A percentile compares a stretch with the other conserved stretches of the same genome.
phyloP scores from a whole-genome alignment of 2,797 vertebrate species.

The Ceryle rudis region DNA sequence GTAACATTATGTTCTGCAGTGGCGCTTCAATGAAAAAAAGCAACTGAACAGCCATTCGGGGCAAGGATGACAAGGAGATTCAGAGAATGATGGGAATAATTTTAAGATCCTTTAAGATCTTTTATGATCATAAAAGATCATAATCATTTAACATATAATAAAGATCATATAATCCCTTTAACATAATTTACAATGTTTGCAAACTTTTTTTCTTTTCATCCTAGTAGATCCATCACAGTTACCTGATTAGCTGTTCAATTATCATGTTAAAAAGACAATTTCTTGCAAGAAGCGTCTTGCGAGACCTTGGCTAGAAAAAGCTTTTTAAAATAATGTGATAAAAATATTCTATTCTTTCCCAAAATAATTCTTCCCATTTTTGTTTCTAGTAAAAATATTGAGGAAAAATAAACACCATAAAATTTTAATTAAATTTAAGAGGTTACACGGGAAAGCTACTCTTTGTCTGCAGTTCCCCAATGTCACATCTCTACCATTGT shows the following conservation, averaged over 20 bases:
- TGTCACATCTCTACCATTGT: neutral
- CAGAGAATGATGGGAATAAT: neutral
- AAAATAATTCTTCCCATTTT: neutral
- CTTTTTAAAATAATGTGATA: neutral
- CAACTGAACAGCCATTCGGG: neutral
- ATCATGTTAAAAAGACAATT: neutral
- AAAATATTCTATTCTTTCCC: neutral
- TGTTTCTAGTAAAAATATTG: neutral
- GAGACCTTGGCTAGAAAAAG: neutral
- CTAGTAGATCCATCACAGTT: neutral
- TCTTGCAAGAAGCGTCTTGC: neutral
- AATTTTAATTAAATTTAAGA: neutral
- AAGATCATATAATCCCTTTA: no score
- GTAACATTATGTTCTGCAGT: neutral
- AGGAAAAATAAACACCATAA: neutral
- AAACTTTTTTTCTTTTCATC: neutral
- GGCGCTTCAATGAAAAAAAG: neutral
- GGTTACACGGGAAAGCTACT: neutral
- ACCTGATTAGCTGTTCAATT: conserved; percentile 38
- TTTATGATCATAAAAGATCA: no score
- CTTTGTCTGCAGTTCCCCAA: neutral
- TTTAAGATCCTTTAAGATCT: neutral
- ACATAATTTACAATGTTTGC: neutral
- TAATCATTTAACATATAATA: no score
- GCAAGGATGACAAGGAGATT: neutral